phyloP scores from a whole-genome alignment of 1,140 invertebrate genomes.

The Lineus longissimus region DNA sequence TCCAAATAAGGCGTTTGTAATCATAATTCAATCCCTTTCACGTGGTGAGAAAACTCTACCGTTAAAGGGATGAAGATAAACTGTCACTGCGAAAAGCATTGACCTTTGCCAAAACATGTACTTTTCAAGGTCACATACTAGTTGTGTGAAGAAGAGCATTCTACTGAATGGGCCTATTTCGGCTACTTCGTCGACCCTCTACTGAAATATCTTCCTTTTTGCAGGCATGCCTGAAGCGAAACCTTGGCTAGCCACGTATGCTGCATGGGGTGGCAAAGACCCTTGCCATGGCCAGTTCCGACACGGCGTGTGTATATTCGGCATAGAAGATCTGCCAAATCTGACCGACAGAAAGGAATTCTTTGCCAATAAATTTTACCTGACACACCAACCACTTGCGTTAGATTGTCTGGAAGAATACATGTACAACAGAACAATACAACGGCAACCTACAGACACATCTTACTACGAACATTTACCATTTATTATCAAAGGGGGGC shows the following conservation, averaged over 20 bases:
- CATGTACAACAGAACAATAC: conserved; percentile 23
- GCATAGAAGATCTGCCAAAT: conserved; percentile 34
- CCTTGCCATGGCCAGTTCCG: conserved; percentile 31
- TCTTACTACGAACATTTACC: conserved; percentile 30
- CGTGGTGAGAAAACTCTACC: too few relatives aligned
- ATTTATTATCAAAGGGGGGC: conserved; percentile 13
- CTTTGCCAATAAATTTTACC: conserved; percentile 48
- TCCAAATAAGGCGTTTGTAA: too few relatives aligned
- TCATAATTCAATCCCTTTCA: too few relatives aligned
- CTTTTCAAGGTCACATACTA: too few relatives aligned
- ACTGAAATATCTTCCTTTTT: too few relatives aligned
- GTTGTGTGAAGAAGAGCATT: too few relatives aligned
- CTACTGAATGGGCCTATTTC: too few relatives aligned
- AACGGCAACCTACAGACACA: conserved; percentile 21
- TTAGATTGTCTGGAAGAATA: conserved; percentile 46
- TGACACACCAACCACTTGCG: conserved; percentile 34
- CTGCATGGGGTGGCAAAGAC: conserved; percentile 24
- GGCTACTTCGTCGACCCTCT: too few relatives aligned
- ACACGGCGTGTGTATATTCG: conserved; percentile 41
- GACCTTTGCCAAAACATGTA: too few relatives aligned
- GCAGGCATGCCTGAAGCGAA: conserved; percentile 37
- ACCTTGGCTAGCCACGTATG: conserved; percentile 34
- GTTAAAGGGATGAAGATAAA: too few relatives aligned
- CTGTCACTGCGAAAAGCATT: too few relatives aligned
- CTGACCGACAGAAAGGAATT: conserved; percentile 32